Evolutionary conservation across 2,113 vertebrate genomes (phyloP).

Genomic region (Agapornis roseicollis): DNA sequence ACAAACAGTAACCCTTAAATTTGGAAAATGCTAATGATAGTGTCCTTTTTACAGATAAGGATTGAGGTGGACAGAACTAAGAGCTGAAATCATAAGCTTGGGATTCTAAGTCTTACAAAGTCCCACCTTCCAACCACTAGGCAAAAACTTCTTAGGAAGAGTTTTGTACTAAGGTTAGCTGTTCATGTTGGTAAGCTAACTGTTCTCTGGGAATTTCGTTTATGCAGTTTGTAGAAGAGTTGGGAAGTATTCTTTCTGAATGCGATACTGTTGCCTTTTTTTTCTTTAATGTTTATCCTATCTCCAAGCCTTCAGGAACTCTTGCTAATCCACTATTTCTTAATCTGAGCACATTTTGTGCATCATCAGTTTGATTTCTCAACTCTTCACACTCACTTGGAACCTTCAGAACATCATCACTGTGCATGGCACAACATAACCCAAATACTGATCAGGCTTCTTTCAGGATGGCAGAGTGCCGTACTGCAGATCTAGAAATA

Average conservation of each 20-base stretch:
- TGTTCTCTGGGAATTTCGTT: background rate
- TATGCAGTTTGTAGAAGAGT: background rate
- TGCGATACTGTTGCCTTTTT: background rate
- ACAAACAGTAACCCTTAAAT: background rate
- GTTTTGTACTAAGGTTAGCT: background rate
- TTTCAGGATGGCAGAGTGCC: background rate
- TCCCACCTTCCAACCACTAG: background rate
- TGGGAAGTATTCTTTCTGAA: background rate
- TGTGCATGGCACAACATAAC: background rate
- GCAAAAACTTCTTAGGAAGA: background rate
- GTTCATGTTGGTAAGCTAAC: background rate
- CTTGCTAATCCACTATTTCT: background rate
- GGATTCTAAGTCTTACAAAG: background rate
- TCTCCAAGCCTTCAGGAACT: background rate
- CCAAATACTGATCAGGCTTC: background rate
- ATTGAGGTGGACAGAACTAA: background rate
- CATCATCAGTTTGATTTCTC: background rate
- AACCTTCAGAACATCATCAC: background rate
- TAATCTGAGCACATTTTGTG: slow-evolving; percentile 11
- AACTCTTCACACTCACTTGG: background rate
- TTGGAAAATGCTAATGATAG: background rate
- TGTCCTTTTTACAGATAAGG: background rate
- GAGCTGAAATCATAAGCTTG: background rate
- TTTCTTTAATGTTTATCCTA: background rate
- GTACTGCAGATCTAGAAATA: background rate